phyloP scores from a whole-genome alignment of 2,797 vertebrate genomes.

The Eptatretus atami region DNA sequence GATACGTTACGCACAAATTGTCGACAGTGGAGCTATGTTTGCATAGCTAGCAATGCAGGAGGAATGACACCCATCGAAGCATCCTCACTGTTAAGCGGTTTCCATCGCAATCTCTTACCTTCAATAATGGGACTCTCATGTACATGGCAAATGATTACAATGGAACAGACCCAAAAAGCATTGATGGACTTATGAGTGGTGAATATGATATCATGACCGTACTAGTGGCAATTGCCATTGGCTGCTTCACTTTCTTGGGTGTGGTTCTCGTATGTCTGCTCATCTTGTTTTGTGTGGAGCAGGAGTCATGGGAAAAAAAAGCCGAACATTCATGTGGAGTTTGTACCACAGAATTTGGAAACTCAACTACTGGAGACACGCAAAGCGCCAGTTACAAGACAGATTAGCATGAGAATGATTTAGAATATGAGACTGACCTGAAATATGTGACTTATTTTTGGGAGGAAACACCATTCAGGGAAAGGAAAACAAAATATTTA shows the following conservation, averaged over 20 bases:
- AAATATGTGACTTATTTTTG: too few relatives aligned
- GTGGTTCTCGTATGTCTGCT: constrained; percentile 95
- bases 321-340: constrained; percentile 99
- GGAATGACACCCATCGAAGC: constrained; percentile 69
- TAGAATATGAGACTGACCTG: constrained; percentile 11
- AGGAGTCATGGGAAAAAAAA: constrained; percentile 96
- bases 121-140: constrained; percentile 88
- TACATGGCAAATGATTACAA: constrained; percentile 95
- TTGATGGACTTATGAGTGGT: background rate
- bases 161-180: constrained; percentile 29
- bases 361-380: constrained; percentile 58
- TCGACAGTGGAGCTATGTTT: constrained; percentile 89
- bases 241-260: constrained; percentile 92
- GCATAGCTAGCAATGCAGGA: constrained; percentile 77
- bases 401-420: constrained; percentile 99
- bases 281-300: constrained; percentile 91
- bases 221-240: constrained; percentile 97
- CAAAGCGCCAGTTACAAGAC: constrained; percentile 61
- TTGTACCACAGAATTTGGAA: constrained; percentile 60
- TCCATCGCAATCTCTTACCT: constrained; percentile 78
- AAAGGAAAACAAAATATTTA: too few relatives aligned
- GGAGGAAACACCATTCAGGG: too few relatives aligned
- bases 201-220: constrained; percentile 96
- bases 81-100: constrained; percentile 91
- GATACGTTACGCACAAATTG: constrained; percentile 90